Conservation (phyloP, 2,113 vertebrate genomes). For the Hemichromis elongatus region DNA sequence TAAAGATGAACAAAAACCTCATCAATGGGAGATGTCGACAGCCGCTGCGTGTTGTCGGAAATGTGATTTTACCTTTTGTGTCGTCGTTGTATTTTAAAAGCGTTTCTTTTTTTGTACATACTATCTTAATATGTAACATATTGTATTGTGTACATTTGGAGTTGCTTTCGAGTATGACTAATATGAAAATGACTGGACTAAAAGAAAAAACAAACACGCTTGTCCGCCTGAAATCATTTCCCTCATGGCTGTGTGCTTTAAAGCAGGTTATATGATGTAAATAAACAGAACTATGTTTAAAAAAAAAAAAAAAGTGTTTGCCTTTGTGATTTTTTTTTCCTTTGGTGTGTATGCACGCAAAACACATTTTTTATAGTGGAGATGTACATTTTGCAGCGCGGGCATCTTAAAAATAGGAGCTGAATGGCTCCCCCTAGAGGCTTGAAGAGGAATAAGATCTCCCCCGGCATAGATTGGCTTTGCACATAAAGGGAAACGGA, state of each 20-base stretch:
- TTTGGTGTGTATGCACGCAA: neutral
- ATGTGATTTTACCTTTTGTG: slow-evolving; percentile 63
- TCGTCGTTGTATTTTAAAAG: slow-evolving; percentile 74
- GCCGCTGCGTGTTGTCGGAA: slow-evolving; percentile 43
- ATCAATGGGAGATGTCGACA: neutral
- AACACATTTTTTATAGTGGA: neutral
- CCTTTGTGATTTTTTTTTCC: neutral
- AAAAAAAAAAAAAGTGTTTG: neutral
- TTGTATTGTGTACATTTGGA: slow-evolving; percentile 86
- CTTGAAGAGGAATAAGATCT: neutral
- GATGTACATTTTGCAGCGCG: neutral
- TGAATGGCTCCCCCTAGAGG: slow-evolving; percentile 33
- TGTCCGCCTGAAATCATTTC: slow-evolving; percentile 60
- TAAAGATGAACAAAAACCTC: slow-evolving; percentile 4
- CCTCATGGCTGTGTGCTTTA: slow-evolving; percentile 67
- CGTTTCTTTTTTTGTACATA: slow-evolving; percentile 82
- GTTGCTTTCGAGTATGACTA: slow-evolving; percentile 82
- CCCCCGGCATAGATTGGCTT: neutral
- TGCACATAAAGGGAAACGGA: neutral
- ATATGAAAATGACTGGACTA: slow-evolving; percentile 70
- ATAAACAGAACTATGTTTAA: slow-evolving; percentile 73
- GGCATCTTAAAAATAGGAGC: neutral
- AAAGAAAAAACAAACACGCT: neutral
- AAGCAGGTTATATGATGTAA: slow-evolving; percentile 67
- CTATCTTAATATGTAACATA: slow-evolving; percentile 85